Evolutionary conservation across 1,140 invertebrate genomes (phyloP), one percentile per base, ranked within the genome.

Genomic region (Camponotus floridanus): DNA sequence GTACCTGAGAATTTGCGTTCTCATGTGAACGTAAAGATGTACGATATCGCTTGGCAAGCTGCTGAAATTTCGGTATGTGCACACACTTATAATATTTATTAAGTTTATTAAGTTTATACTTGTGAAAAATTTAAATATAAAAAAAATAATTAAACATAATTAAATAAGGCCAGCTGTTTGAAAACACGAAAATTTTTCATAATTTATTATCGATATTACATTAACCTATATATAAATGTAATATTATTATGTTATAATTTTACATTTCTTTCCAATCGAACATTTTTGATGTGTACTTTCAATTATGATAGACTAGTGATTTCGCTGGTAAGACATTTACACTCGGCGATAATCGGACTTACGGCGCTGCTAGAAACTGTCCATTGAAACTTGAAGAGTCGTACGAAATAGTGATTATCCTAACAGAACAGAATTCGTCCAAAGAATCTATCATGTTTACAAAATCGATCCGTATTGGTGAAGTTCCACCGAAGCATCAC

Each of bases 1-100:
- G n/a, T 89, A 0, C 83, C 45, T 48, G 33, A 57, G 3, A 4
- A 80, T 45, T 15, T 89, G 1, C 11, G 1, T 26, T n/a, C 45
- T 51, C 55, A 21, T n/a, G 57, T 51, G 0, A 26, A 33, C 7
- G 36, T 89, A 26, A 45, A 71, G 3, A 31, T 57, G 45, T n/a
- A 90, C n/a, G 89, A 91, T 42, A n/a, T 45, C 2, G 67, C 67
- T 5, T 92, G 92, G 92, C 65, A 36, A 31, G 90, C 79, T 18
- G 90, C 88, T 64, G 67, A 36, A 3, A 62, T 88, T 61, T 33
- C 65, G 8, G 91, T 91, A 62, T 70, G 86, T 84, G 26, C 1
- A 26, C 26, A 26, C 26, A 73, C 0, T 51, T 15, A n/a, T 21
- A 62, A 42, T 39, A 57, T 6, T 36, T 3, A 0, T 76, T 1